Evolutionary conservation across 2,888 invertebrate genomes (phyloP), one percentile per base, ranked within the genome.

Genomic region (Gymnoscelis rufifasciata): DNA sequence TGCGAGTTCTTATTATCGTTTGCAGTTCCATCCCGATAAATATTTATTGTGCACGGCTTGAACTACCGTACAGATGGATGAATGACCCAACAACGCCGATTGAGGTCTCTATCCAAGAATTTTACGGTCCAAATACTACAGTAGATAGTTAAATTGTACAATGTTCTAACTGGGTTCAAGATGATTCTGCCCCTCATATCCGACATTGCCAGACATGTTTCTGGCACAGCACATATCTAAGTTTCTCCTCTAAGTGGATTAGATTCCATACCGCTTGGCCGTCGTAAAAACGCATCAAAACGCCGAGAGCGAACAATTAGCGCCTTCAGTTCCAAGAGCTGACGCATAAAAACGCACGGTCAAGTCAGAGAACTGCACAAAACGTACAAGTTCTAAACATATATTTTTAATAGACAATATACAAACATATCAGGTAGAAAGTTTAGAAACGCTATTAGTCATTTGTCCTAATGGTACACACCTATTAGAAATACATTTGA

Each of bases 261-360:
- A 36, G 57, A 66, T 63, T 60, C 61, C 55, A 63, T 43, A 44
- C 52, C 48, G 43, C 38, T 33, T 47, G 33, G 38, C 41, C 41
- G 45, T 24, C 37, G 59, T 55, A 71, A 74, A 69, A 66, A 65
- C 65, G 45, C 53, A 71, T 77, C 73, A 77, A 71, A 70, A 68
- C 62, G 61, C 77, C 78, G 43, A 53, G 27, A 57, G 38, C 60
- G 59, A 60, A 71, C 74, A 78, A 78, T 77, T 78, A 78, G 74
- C 68, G 64, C 60, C 57, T 57, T 41, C 24, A 57, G 62, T 74
- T 75, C 74, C 64, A 53, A 71, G 78, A 75, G 66, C 38, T 55
- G 38, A 19, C 29, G 40, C 38, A 53, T 49, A 59, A 63, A 64
- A 60, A 60, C 41, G 6, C 14, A 6, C 4, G 37, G 30, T 11